A percentile compares a stretch with the other conserved stretches of the same genome.
Evolutionary conservation across 2,797 vertebrate genomes (phyloP).

Genomic region (Alauda arvensis): DNA sequence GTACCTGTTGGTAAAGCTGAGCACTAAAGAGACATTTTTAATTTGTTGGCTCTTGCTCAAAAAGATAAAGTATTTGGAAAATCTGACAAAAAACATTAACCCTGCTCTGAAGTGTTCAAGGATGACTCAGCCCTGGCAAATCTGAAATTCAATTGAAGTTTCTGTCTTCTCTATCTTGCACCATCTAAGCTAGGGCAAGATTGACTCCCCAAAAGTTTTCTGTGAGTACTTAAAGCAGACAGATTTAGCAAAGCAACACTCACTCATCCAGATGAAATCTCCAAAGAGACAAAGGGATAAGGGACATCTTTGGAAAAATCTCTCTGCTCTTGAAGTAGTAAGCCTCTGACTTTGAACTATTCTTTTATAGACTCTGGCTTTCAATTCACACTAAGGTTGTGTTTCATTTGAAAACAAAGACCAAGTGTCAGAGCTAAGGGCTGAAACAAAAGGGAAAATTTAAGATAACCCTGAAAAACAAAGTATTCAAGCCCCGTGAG

Average conservation of each 20-base stretch:
- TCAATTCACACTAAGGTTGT: not conserved
- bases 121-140: not conserved
- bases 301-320: not conserved
- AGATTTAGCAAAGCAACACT: not conserved
- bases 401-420: not conserved
- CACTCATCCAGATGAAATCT: not conserved
- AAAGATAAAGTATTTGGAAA: not conserved
- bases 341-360: not conserved
- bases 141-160: not conserved
- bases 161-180: not conserved
- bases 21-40: not conserved
- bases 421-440: not conserved
- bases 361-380: not conserved
- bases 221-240: not conserved
- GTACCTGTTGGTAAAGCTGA: fast-evolving
- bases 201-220: not conserved
- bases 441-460: not conserved
- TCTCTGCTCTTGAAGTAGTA: not conserved
- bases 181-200: not conserved
- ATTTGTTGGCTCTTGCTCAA: not conserved
- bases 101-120: not conserved
- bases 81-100: not conserved
- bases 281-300: not conserved
- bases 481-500: not conserved
- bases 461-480: not conserved